Percentiles rank a stretch among this genome's conserved stretches.
These are phyloP conservation scores for Hippopotamus amphibius DNA, from an alignment of 2,113 vertebrate genomes.

Conservation along the genomic window DNA sequence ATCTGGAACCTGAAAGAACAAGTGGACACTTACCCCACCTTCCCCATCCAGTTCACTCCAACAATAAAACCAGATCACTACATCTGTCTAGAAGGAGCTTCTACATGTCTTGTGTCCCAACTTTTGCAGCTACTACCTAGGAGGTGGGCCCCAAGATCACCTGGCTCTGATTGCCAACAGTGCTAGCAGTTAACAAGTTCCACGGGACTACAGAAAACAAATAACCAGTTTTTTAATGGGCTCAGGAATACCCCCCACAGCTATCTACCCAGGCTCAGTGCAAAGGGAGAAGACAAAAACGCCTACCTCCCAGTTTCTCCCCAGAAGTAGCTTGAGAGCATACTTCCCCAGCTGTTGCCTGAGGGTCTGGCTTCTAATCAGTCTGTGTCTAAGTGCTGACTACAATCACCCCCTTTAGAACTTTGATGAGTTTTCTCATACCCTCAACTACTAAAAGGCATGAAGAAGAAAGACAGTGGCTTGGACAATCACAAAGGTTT, in stretches of 20 bases:
- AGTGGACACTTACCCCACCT: not conserved
- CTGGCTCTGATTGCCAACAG: not conserved
- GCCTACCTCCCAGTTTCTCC: not conserved
- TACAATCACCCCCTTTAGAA: not conserved
- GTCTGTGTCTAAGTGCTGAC: not conserved
- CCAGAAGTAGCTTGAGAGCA: not conserved
- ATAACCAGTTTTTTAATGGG: not conserved
- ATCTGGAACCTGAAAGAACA: not conserved
- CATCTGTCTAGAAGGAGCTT: not conserved
- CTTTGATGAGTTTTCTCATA: not conserved
- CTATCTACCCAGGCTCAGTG: not conserved
- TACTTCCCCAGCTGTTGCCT: not conserved
- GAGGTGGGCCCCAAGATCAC: not conserved
- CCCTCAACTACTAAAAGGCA: not conserved
- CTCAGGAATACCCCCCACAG: not conserved
- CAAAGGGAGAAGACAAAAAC: not conserved
- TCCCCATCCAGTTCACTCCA: not conserved
- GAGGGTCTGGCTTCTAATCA: not conserved
- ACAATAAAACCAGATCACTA: not conserved
- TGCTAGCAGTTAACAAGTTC: not conserved
- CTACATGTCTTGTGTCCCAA: not conserved
- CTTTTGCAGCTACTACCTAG: not conserved
- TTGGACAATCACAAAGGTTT: not conserved
- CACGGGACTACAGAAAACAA: not conserved
- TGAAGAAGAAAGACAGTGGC: not conserved